phyloP scores from a whole-genome alignment of 2,113 vertebrate genomes.

The Dasyornis broadbenti region DNA sequence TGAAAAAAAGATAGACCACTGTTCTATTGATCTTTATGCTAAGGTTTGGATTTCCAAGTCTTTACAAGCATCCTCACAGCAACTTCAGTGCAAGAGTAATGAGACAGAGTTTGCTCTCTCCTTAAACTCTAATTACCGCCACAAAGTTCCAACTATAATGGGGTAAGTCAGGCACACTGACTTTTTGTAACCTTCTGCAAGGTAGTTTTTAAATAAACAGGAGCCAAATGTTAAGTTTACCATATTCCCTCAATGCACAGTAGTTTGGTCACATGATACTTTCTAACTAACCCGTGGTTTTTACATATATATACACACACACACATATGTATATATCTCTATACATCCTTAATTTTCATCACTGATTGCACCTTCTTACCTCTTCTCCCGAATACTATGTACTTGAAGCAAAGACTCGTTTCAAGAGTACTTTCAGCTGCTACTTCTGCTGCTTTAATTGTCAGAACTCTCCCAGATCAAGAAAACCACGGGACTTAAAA shows the following conservation, averaged over 20 bases:
- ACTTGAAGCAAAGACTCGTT: not conserved
- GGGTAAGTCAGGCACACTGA: not conserved
- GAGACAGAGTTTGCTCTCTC: not conserved
- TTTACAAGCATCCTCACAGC: not conserved
- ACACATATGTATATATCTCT: not conserved
- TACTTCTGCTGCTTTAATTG: not conserved
- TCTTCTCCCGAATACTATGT: rapidly evolving
- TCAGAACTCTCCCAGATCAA: not conserved
- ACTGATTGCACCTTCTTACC: not conserved
- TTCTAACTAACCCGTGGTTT: not conserved
- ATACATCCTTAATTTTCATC: not conserved
- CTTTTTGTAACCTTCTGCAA: not conserved
- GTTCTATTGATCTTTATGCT: not conserved
- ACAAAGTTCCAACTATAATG: not conserved
- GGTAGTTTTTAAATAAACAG: not conserved
- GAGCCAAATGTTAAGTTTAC: not conserved
- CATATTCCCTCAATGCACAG: not conserved
- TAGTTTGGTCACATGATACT: not conserved
- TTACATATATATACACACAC: not conserved
- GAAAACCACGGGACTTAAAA: not conserved
- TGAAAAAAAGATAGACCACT: not conserved
- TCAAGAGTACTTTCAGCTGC: not conserved
- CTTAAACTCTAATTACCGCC: not conserved
- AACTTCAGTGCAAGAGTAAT: not conserved
- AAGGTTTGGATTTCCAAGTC: not conserved